Percentiles rank a stretch among this genome's conserved stretches.
Evolutionary conservation across 2,797 vertebrate species (phyloP).

Genomic region (Spinus olivaceus): DNA sequence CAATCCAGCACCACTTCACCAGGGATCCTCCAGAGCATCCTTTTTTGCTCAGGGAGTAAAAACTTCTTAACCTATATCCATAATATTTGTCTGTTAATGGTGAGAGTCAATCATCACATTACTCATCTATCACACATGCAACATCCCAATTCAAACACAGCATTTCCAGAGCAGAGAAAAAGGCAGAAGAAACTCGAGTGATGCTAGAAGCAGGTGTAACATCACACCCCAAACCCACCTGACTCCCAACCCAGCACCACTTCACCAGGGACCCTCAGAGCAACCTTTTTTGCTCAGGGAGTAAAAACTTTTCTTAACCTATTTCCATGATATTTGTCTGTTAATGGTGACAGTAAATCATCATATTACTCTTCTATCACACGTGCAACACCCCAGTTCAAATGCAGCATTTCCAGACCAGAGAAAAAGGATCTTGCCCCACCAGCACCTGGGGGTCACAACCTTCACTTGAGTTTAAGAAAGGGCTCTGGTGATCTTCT

Average conservation of each 20-base stretch:
- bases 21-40: not conserved
- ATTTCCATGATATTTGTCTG: not conserved
- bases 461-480: not conserved
- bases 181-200: not conserved
- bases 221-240: not conserved
- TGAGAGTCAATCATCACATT: too few relatives aligned
- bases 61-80: too few relatives aligned
- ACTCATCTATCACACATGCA: too few relatives aligned
- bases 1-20: too few relatives aligned
- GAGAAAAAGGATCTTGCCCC: not conserved
- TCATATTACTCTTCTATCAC: not conserved
- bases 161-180: not conserved
- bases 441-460: not conserved
- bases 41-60: not conserved
- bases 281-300: too few relatives aligned
- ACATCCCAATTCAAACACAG: too few relatives aligned
- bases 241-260: not conserved
- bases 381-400: accelerated
- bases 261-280: not conserved
- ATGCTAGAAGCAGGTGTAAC: not conserved
- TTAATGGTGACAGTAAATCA: not conserved
- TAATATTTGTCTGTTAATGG: too few relatives aligned
- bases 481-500: not conserved
- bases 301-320: not conserved
- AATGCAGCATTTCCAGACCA: too few relatives aligned